Conservation (phyloP, 2,888 invertebrate species). For the Drosophila pseudotalamancana region DNA sequence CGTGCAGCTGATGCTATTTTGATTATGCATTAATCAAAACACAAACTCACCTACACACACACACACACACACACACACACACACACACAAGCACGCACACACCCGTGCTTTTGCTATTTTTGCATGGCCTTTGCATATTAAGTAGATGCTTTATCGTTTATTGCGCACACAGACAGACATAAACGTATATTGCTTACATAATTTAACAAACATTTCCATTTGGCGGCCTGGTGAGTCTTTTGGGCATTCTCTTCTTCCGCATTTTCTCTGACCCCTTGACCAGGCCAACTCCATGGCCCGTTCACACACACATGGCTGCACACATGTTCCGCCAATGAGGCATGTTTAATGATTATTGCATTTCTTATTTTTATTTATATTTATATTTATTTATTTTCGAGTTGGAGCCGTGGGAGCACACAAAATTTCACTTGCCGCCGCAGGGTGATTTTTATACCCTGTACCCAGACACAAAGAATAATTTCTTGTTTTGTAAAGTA, state of each 20-base stretch:
- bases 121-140: conserved; percentile 63
- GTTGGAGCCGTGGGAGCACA: conserved; percentile 46
- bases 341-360: conserved; percentile 72
- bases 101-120: conserved; percentile 38
- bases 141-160: conserved; percentile 68
- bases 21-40: conserved; percentile 52
- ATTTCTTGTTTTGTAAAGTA: too few species aligned
- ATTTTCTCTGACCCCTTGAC: too few species aligned
- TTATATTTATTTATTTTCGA: conserved; percentile 53
- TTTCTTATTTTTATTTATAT: conserved; percentile 68
- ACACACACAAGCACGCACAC: conserved; percentile 11
- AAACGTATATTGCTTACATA: conserved; percentile 65
- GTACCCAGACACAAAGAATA: too few species aligned
- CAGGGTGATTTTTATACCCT: conserved; percentile 9
- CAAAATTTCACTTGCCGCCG: conserved; percentile 35
- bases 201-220: conserved; percentile 68
- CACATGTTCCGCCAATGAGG: conserved; percentile 54
- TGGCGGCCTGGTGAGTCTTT: conserved; percentile 35
- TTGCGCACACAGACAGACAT: conserved; percentile 47
- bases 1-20: conserved; percentile 62
- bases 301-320: conserved; percentile 4
- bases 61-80: neutral
- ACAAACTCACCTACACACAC: conserved; percentile 10
- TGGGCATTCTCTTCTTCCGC: conserved; percentile 27
- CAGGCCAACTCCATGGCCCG: conserved; percentile 36